These are phyloP conservation scores for Alectoris magna DNA, from an alignment of 2,797 vertebrate genomes.

Conservation along the genomic window DNA sequence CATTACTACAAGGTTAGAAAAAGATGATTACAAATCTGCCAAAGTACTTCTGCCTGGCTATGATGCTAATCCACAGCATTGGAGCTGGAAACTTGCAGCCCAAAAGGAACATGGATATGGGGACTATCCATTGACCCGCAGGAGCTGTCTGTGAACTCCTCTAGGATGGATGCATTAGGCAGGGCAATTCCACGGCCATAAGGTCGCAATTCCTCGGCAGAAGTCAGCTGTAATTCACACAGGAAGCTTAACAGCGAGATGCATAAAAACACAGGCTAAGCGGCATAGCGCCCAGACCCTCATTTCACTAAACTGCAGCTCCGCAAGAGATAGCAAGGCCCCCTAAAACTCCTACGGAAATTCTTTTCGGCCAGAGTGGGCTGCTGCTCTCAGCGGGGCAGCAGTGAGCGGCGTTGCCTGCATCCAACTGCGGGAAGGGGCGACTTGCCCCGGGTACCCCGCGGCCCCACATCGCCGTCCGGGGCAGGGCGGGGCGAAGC, in stretches of 20 bases:
- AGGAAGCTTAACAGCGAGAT: background rate
- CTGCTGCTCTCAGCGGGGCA: background rate
- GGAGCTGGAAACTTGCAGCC: background rate
- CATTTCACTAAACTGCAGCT: background rate
- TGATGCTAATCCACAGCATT: background rate
- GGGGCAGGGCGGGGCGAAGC: too few relatives aligned
- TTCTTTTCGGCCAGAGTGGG: background rate
- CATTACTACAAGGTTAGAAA: background rate
- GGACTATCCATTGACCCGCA: background rate
- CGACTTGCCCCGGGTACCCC: background rate
- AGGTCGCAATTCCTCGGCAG: accelerated
- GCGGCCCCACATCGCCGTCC: background rate
- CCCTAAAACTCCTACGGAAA: background rate
- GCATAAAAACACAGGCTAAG: background rate
- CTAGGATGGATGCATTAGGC: background rate
- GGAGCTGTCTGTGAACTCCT: background rate
- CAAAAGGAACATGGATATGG: background rate
- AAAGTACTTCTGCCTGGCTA: background rate
- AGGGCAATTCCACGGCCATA: background rate
- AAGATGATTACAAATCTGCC: background rate
- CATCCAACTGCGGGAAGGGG: accelerated
- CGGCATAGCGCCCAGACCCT: accelerated
- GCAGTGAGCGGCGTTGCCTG: background rate
- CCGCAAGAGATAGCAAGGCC: background rate
- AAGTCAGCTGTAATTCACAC: background rate